Evolutionary conservation across 2,797 vertebrate species (phyloP).

Genomic region (Rousettus madagascariensis): DNA sequence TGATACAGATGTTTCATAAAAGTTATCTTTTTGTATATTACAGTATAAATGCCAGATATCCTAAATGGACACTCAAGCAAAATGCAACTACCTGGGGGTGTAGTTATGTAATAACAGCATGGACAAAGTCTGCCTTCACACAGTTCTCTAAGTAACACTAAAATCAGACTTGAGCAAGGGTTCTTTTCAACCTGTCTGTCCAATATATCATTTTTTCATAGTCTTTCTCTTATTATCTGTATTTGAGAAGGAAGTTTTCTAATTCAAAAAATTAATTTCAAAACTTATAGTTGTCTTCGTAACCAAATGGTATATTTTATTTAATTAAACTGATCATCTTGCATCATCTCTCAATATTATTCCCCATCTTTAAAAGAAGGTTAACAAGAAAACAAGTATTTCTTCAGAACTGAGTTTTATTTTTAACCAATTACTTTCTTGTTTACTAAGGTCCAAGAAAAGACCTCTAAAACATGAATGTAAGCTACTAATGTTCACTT

Average conservation of each 20-base stretch:
- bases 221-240: not conserved
- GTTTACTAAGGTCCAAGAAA: conserved; percentile 2
- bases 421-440: conserved; percentile 37
- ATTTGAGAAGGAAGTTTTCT: conserved; percentile 4
- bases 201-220: not conserved
- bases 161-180: not conserved
- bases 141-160: not conserved
- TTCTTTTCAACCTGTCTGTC: not conserved
- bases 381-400: not conserved
- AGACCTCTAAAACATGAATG: not conserved
- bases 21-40: not conserved
- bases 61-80: not conserved
- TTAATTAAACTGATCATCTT: not conserved
- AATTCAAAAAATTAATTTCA: conserved; percentile 2
- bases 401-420: not conserved
- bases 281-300: not conserved
- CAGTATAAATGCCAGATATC: not conserved
- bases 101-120: not conserved
- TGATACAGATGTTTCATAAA: not conserved
- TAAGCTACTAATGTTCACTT: not conserved
- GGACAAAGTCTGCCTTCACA: not conserved
- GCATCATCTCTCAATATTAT: not conserved
- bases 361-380: not conserved
- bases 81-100: not conserved
- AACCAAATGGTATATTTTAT: not conserved